Conservation (phyloP, 2,113 vertebrate genomes). For the Polypterus senegalus region DNA sequence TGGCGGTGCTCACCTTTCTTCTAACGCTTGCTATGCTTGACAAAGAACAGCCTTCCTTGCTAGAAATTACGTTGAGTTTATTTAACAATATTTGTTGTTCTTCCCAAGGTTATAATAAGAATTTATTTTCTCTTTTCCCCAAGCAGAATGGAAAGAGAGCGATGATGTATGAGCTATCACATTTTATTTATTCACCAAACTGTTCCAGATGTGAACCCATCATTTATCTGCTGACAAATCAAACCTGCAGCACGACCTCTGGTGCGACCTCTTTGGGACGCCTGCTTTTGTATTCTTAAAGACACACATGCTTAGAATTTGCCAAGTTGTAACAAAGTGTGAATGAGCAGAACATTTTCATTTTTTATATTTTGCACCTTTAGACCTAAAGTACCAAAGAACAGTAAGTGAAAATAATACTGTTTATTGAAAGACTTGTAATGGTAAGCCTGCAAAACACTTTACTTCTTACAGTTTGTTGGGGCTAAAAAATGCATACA, state of each 20-base stretch:
- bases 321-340: not conserved
- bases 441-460: too few species aligned
- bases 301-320: slow-evolving; percentile 38
- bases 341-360: too few species aligned
- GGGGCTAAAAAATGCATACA: too few species aligned
- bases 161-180: slow-evolving; percentile 76
- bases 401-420: too few species aligned
- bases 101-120: slow-evolving; percentile 77
- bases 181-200: slow-evolving; percentile 83
- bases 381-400: too few species aligned
- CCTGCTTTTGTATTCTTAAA: slow-evolving; percentile 58
- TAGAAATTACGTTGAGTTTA: slow-evolving; percentile 10
- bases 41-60: slow-evolving; percentile 26
- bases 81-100: slow-evolving; percentile 34
- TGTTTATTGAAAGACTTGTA: too few species aligned
- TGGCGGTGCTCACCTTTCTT: slow-evolving; percentile 7
- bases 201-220: slow-evolving; percentile 84
- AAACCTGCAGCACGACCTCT: slow-evolving; percentile 70
- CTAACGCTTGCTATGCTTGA: slow-evolving; percentile 20
- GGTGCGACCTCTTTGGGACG: slow-evolving; percentile 57
- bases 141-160: slow-evolving; percentile 68
- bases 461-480: too few species aligned
- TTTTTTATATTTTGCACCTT: too few species aligned
- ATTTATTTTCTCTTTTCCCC: slow-evolving; percentile 70
- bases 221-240: slow-evolving; percentile 80